Evolutionary conservation across 1,140 invertebrate genomes (phyloP), one percentile per base, ranked within the genome.

Genomic region (Teleogryllus occipitalis): DNA sequence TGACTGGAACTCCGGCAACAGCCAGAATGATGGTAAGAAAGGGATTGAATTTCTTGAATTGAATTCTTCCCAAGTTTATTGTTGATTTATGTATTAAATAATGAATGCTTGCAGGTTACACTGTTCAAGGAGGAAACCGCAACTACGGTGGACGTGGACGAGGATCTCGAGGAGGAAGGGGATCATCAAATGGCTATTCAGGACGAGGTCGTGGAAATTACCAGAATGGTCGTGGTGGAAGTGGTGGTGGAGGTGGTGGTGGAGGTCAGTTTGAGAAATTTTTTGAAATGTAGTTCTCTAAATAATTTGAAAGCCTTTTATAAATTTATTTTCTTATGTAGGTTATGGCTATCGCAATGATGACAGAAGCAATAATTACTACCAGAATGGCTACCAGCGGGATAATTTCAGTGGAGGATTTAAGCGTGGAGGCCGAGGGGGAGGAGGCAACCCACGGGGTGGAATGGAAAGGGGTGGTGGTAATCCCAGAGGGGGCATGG

Each of bases 321-420:
- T 21, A 49, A 77, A 21, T 77, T 8, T 14, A 8, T 78, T 49
- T 49, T 54, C 8, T 75, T 39, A 8, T 47, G 39, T 75, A 79
- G 78, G 46, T 48, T 79, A 79, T 49, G 78, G 78, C 10, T 79
- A 79, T 39, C 78, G 80, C 22, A 78, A 49, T 65, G 54, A 75
- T 27, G 80, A 80, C 74, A 76, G 80, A 27, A 75, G 48, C 48
- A 80, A 78, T 65, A 47, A 73, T 48, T 80, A 80, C 72, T 78
- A 80, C 22, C 80, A 80, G 46, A 80, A 80, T 75, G 80, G 80
- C 54, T 80, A 80, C 65, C 80, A 80, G 65, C 49, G 80, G 14
- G 79, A 80, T 47, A 77, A 49, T 78, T 77, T 48, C 47, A 39
- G 48, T 12, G 80, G 80, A 46, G 48, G 75, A 10, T 76, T 74